Evolutionary conservation across 1,140 invertebrate species (phyloP).

Genomic region (Bombus waltoni): DNA sequence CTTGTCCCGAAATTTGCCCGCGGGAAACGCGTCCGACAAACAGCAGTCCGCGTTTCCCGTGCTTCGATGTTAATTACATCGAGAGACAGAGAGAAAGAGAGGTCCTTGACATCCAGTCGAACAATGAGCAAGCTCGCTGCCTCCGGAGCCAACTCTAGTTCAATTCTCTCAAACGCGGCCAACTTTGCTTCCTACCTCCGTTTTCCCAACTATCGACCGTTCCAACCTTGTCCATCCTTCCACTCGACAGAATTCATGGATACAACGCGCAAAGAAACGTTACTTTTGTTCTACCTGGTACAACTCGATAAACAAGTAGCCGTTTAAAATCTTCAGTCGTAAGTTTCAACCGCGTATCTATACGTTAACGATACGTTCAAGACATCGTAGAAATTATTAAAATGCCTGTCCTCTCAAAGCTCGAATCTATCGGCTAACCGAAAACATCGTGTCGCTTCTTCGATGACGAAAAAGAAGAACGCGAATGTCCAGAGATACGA

Average conservation of each 20-base stretch:
- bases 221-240: not conserved
- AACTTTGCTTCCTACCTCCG: slow-evolving; percentile 2
- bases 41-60: slow-evolving; percentile 3
- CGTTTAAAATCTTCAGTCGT: not conserved
- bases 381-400: not conserved
- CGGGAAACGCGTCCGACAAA: no score
- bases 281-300: not conserved
- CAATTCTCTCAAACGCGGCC: slow-evolving; percentile 32
- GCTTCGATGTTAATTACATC: slow-evolving; percentile 42
- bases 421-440: no score
- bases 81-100: slow-evolving; percentile 5
- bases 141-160: not conserved
- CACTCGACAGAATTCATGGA: not conserved
- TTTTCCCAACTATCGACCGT: slow-evolving; percentile 44
- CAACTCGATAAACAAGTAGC: not conserved
- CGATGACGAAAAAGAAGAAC: no score
- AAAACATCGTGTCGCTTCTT: no score
- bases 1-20: not conserved
- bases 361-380: no score
- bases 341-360: not conserved
- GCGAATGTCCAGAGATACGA: no score
- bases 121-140: slow-evolving; percentile 26
- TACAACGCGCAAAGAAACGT: not conserved
- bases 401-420: not conserved
- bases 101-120: slow-evolving; percentile 47